Percentiles rank a stretch among this genome's conserved stretches.
Evolutionary conservation across 2,113 vertebrate genomes (phyloP).

Genomic region (Zapus hudsonius): DNA sequence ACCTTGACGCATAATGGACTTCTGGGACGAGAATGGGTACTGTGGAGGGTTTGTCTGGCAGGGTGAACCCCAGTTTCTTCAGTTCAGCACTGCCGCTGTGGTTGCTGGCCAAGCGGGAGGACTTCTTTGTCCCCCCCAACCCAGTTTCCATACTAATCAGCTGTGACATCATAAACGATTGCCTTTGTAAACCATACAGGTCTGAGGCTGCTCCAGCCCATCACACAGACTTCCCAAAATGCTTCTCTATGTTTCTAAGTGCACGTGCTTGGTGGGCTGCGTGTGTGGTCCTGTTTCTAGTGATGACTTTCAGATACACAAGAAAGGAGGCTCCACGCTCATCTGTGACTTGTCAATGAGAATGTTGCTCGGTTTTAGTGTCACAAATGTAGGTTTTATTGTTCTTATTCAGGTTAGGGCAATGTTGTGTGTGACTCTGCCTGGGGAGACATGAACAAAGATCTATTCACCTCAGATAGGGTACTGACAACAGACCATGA

Average conservation of each 20-base stretch:
- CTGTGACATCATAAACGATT: background rate
- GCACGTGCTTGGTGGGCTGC: background rate
- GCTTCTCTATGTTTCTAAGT: background rate
- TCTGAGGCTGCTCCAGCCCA: background rate
- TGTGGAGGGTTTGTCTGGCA: background rate
- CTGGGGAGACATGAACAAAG: background rate
- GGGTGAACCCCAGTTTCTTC: background rate
- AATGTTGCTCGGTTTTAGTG: background rate
- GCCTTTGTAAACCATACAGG: background rate
- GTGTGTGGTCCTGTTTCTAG: background rate
- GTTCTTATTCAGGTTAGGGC: background rate
- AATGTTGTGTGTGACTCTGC: background rate
- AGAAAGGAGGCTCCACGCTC: background rate
- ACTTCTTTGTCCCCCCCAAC: background rate
- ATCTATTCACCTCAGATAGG: no score
- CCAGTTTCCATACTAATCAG: background rate
- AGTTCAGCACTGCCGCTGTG: background rate
- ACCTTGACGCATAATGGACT: background rate
- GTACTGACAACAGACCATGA: background rate
- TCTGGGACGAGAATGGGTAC: background rate
- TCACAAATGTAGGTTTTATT: slow-evolving; percentile 1
- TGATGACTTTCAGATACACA: background rate
- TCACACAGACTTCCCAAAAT: background rate
- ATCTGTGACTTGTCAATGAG: background rate
- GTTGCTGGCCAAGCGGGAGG: background rate